Conservation (phyloP, 2,113 vertebrate genomes). For the Mellivora capensis region DNA sequence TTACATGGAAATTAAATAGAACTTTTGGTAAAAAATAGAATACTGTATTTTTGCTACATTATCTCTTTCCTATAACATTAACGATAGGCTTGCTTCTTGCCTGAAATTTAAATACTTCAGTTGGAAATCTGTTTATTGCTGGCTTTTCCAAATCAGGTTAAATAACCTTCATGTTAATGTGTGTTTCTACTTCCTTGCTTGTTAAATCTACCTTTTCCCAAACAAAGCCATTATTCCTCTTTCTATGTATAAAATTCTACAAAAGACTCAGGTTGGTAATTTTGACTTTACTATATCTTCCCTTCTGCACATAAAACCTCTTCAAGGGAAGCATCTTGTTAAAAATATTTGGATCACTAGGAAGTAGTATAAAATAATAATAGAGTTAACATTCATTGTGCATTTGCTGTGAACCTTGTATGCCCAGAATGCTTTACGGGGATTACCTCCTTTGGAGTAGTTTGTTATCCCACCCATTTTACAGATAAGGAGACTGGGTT, state of each 20-base stretch:
- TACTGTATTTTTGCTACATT: neutral
- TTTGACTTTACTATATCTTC: constrained; percentile 18
- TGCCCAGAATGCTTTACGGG: neutral
- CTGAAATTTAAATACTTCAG: constrained; percentile 37
- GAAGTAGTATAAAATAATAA: neutral
- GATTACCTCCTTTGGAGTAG: neutral
- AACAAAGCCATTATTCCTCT: neutral
- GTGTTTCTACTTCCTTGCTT: neutral
- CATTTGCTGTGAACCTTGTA: neutral
- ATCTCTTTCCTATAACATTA: neutral
- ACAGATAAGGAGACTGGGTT: neutral
- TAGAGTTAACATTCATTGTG: neutral
- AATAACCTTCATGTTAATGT: neutral
- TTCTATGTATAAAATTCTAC: neutral
- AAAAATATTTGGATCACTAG: neutral
- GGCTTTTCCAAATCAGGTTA: constrained; percentile 22
- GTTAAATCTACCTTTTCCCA: constrained; percentile 22
- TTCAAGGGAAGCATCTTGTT: neutral
- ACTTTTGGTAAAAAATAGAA: neutral
- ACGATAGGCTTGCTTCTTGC: neutral
- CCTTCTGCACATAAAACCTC: neutral
- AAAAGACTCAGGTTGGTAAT: neutral
- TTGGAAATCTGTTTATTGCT: neutral
- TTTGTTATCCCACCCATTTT: neutral
- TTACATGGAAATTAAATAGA: neutral